Conservation (phyloP, 2,113 vertebrate genomes). For the Lonchura striata region DNA sequence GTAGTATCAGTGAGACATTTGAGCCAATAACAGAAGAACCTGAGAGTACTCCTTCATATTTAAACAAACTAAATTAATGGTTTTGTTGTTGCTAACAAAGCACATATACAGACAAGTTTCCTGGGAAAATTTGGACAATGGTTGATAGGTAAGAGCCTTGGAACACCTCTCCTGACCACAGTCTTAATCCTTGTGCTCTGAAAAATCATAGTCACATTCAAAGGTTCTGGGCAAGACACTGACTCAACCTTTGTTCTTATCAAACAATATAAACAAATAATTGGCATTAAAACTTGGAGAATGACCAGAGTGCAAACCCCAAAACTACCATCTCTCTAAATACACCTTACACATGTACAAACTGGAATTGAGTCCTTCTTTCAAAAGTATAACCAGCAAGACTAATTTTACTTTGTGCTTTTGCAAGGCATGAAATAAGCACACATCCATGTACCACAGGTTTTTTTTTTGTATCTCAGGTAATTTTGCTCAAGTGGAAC, state of each 20-base stretch:
- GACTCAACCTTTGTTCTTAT: not conserved
- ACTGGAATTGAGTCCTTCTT: not conserved
- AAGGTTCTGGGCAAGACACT: not conserved
- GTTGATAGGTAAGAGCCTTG: not conserved
- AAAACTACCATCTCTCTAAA: not conserved
- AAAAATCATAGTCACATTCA: not conserved
- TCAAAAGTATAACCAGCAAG: not conserved
- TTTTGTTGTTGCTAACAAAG: not conserved
- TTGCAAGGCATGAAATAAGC: not conserved
- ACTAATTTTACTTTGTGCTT: not conserved
- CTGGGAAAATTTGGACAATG: not conserved
- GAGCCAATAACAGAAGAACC: not conserved
- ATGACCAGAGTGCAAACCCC: not conserved
- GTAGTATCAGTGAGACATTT: not conserved
- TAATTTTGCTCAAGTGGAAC: constrained; percentile 39
- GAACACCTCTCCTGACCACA: not conserved
- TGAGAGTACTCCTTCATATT: not conserved
- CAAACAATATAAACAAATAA: not conserved
- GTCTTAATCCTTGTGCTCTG: not conserved
- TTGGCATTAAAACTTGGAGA: not conserved
- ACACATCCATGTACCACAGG: not conserved
- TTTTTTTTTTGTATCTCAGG: constrained; percentile 33
- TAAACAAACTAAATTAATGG: not conserved
- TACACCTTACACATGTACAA: not conserved
- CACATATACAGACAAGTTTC: not conserved